Percentiles rank a stretch among this genome's conserved stretches.
These are phyloP conservation scores for Bombyx huttoni DNA, from an alignment of 2,888 invertebrate genomes.

Conservation along the genomic window DNA sequence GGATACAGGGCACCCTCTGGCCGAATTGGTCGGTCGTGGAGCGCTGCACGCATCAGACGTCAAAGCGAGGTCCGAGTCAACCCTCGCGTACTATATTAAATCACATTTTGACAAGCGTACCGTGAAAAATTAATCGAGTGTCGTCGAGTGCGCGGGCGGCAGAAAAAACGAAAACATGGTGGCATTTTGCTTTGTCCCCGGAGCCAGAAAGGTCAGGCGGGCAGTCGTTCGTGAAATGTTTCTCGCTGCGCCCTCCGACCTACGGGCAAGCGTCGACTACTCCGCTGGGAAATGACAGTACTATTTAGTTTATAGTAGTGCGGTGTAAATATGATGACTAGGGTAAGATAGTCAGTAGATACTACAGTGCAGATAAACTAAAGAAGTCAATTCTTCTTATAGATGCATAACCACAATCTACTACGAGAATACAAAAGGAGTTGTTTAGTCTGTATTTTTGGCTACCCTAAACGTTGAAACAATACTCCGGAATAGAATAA, in stretches of 20 bases:
- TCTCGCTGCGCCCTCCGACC: constrained; percentile 32
- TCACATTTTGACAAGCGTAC: constrained; percentile 72
- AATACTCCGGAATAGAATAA: too few species aligned
- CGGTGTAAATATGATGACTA: too few species aligned
- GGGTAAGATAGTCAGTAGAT: too few species aligned
- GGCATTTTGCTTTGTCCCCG: constrained; percentile 60
- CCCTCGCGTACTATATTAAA: constrained; percentile 59
- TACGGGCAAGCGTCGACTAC: constrained; percentile 24
- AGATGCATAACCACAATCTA: too few species aligned
- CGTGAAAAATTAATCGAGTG: constrained; percentile 72
- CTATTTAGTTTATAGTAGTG: too few species aligned
- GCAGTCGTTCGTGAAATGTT: constrained; percentile 65
- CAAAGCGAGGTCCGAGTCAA: constrained; percentile 47
- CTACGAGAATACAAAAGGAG: too few species aligned
- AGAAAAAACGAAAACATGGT: constrained; percentile 62
- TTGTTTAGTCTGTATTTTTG: too few species aligned
- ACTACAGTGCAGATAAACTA: too few species aligned
- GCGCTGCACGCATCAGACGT: constrained; percentile 45
- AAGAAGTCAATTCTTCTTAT: too few species aligned
- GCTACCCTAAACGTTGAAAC: too few species aligned
- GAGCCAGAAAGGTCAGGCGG: constrained; percentile 60
- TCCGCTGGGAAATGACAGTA: constrained; percentile 30
- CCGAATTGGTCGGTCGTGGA: background rate
- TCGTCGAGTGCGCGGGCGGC: constrained; percentile 51
- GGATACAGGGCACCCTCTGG: constrained; percentile 5